Conservation (phyloP, 2,888 invertebrate genomes). For the Acheta domesticus region DNA sequence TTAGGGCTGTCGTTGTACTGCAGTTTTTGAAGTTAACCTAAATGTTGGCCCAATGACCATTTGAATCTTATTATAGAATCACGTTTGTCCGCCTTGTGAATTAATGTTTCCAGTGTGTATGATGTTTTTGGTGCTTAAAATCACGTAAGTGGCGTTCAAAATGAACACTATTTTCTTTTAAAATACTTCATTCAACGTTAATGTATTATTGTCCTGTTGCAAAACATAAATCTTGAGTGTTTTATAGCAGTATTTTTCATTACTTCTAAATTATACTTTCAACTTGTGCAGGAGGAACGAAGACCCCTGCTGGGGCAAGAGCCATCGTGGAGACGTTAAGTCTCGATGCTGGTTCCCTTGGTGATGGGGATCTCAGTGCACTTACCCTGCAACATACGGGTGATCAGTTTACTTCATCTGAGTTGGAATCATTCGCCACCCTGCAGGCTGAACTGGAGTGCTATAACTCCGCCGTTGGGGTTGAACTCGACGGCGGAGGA, state of each 20-base stretch:
- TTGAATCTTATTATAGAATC: too few relatives aligned
- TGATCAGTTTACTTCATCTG: conserved; percentile 43
- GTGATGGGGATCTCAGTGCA: conserved; percentile 45
- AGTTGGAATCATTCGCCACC: conserved; percentile 49
- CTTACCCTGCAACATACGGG: conserved; percentile 41
- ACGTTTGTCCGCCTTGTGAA: too few relatives aligned
- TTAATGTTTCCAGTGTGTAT: too few relatives aligned
- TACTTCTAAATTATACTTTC: too few relatives aligned
- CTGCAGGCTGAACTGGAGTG: conserved; percentile 49
- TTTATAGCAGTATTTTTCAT: too few relatives aligned
- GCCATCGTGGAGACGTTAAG: conserved; percentile 45
- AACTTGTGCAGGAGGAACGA: conserved; percentile 31
- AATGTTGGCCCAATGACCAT: too few relatives aligned
- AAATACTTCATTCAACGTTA: too few relatives aligned
- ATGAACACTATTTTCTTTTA: too few relatives aligned
- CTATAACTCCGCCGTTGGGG: conserved; percentile 40
- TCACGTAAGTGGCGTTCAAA: too few relatives aligned
- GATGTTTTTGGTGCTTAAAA: too few relatives aligned
- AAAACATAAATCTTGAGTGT: too few relatives aligned
- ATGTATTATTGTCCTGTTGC: too few relatives aligned
- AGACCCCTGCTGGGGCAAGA: conserved; percentile 39
- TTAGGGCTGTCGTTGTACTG: background rate
- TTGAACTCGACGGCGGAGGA: conserved; percentile 30
- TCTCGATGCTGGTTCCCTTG: conserved; percentile 43
- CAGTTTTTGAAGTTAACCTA: background rate